Evolutionary conservation across 2,888 invertebrate genomes (phyloP), one percentile per base, ranked within the genome.

Genomic region (Sussaba pulchella): DNA sequence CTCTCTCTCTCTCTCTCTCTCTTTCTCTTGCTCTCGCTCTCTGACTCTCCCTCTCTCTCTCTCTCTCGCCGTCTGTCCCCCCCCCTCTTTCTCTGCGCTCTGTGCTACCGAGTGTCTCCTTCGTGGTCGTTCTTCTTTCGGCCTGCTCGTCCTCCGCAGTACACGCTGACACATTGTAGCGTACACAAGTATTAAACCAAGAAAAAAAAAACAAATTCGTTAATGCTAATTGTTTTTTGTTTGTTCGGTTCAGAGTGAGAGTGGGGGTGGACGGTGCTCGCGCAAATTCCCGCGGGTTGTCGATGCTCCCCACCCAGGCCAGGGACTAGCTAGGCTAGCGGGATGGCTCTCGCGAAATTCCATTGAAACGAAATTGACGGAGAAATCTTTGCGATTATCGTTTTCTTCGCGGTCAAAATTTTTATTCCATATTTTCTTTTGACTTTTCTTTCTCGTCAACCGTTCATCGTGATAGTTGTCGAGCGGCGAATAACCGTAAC

Each of bases 401-500:
- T 57, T 31, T 31, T 36, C 14, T 57, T 14, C n/a, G n/a, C n/a
- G n/a, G n/a, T n/a, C n/a, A n/a, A n/a, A n/a, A n/a, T 26, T 31
- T 57, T 6, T 2, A 31, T 26, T n/a, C 4, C 1, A n/a, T 4
- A n/a, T 43, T n/a, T 19, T 50, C 19, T 66, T 39, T 19, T 21
- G 9, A 31, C 41, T 70, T 43, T 63, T 50, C 31, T 69, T 39
- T 74, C 69, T 14, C 45, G 54, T 64, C 54, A 36, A 64, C 73
- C 73, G 63, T 57, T 57, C 61, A 63, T 76, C 50, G 73, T 70
- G 69, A 78, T 70, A 64, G 61, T 66, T 66, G 45, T 67, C 67
- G 67, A 75, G 67, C 67, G 59, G 75, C 67, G 67, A 75, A 61
- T 39, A 39, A 47, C 50, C 57, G 57, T 24, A 54, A 54, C 54